Evolutionary conservation across 2,888 invertebrate genomes (phyloP), one percentile per base, ranked within the genome.

Genomic region (Poecilus cupreus): DNA sequence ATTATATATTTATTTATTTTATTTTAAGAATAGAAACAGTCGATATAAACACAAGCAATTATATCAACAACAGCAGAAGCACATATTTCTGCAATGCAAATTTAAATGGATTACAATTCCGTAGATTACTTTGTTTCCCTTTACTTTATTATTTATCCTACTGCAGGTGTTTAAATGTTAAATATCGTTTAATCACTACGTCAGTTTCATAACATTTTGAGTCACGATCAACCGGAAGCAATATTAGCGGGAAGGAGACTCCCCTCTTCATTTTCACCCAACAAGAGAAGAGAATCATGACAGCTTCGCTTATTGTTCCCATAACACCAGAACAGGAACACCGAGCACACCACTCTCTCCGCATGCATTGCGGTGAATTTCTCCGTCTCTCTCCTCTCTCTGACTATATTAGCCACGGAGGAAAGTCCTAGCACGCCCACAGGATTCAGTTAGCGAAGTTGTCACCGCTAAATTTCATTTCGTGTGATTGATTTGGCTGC

Each of bases 401-500:
- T 75, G 75, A 75, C 57, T 32, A 60, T 77, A 75, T 75, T 75
- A 75, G 75, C 51, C 75, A 16, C 51, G 18, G 10, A 13, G 64
- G 32, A 6, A 68, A 51, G 32, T 39, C 37, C 13, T n/a, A 13
- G 76, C 77, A 60, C 76, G 76, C 51, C 54, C 54, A 43, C 13
- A 20, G 37, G 20, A 5, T 70, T 70, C 37, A 70, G 16, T 37
- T 20, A 70, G 26, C 37, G 18, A 16, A 57, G 26, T 76, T 43
- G 57, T 37, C 43, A 37, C 37, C 77, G 26, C 22, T 11, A 43
- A 77, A 77, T 39, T 77, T 77, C 77, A 77, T 77, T 77, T 49
- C 39, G 26, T 43, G 22, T 77, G 77, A 77, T 77, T 77, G 77
- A 77, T 77, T 64, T 60, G 77, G 22, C 22, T 26, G 11, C 51